Evolutionary conservation across 2,113 vertebrate genomes (phyloP).

Genomic region (Platanista minor): DNA sequence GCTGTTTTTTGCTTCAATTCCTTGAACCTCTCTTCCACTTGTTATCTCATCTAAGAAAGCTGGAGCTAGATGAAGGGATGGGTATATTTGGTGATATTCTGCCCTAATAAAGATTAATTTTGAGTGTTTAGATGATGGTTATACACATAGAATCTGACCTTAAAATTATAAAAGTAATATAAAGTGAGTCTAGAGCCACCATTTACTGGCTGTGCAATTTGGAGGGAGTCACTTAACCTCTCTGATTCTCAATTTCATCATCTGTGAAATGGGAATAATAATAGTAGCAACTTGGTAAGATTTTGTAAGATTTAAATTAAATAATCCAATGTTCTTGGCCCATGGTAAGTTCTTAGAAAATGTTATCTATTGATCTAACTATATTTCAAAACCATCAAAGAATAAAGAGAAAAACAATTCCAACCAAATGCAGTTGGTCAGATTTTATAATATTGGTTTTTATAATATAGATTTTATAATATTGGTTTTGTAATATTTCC

Average conservation of each 20-base stretch:
- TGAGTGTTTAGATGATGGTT: background rate
- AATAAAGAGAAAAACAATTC: background rate
- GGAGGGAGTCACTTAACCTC: background rate
- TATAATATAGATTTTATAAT: too few species aligned
- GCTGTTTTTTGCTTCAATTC: background rate
- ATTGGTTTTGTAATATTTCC: background rate
- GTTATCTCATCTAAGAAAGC: background rate
- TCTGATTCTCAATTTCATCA: background rate
- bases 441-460: too few species aligned
- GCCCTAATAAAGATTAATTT: background rate
- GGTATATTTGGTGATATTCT: background rate
- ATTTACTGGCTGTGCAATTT: background rate
- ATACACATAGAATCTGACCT: background rate
- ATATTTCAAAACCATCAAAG: background rate
- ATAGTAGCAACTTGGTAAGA: background rate
- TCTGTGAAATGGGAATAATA: background rate
- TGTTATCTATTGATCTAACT: background rate
- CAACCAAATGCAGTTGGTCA: background rate
- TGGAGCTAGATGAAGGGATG: background rate
- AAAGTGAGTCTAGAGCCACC: background rate
- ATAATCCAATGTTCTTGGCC: background rate
- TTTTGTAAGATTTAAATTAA: background rate
- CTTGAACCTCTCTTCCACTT: background rate
- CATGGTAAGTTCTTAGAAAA: background rate
- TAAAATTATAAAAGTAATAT: background rate